Evolutionary conservation across 2,888 invertebrate species (phyloP), one percentile per base, ranked within the genome.

Genomic region (Apantesis nais): DNA sequence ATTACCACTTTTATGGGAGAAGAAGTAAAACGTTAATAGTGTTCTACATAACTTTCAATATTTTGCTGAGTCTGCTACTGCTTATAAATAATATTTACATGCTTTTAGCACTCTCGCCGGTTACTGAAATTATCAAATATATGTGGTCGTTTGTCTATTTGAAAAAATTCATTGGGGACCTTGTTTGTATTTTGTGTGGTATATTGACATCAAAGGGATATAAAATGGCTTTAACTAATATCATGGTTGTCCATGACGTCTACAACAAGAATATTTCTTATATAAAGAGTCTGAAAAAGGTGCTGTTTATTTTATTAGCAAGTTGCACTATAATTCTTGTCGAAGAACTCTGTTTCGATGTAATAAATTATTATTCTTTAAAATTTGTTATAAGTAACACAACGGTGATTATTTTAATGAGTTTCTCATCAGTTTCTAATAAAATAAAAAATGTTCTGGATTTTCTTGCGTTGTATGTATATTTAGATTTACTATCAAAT

Each of bases 121-220:
- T 39, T 16, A 66, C 58, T 3, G 22, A 41, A 19, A 44, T 31
- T 11, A 25, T 31, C 0, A 44, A 39, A 29, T 67, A 22, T 44
- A 19, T 67, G 29, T 61, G 61, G 39, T 25, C 9, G 37, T 52
- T n/a, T 34, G 14, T 65, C 9, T 66, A 66, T 39, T 37, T 58
- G 4, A 39, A 66, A 9, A 66, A 58, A 14, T 66, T 58, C 29
- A 12, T 55, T 41, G 19, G 34, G 19, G 44, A 29, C 9, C 2
- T 64, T 9, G 4, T 22, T 29, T 66, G 39, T 67, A 25, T 60
- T 7, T 3, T 29, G 29, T 31, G 16, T 29, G 7, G 16, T 4
- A 52, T 52, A n/a, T n/a, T n/a, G n/a, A 52, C 22, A n/a, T 52
- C 52, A n/a, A 52, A 0, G 5, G 52, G n/a, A n/a, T 52, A 52